Percentiles rank a stretch among this genome's conserved stretches.
Conservation (phyloP, 2,888 invertebrate species). For the Chaetoderma sp. region DNA sequence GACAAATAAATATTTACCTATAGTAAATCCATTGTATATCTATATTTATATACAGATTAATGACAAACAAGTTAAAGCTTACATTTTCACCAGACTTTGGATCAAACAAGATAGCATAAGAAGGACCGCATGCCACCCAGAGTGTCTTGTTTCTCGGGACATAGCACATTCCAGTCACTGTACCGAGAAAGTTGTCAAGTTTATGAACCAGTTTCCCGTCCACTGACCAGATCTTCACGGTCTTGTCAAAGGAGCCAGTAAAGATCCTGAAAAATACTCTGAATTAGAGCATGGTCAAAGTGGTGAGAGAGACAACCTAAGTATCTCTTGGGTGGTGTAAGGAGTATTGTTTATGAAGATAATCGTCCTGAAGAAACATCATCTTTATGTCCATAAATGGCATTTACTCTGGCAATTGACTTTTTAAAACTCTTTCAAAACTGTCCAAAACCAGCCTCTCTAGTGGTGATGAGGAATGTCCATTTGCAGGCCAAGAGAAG, state of each 20-base stretch:
- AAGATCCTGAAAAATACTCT: conserved; percentile 55
- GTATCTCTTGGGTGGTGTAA: not conserved
- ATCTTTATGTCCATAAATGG: not conserved
- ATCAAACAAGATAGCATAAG: conserved; percentile 65
- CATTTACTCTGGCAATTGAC: not conserved
- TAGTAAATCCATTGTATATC: too few species aligned
- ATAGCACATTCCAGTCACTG: conserved; percentile 65
- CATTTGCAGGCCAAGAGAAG: too few species aligned
- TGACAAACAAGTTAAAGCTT: conserved; percentile 42
- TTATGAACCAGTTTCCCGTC: conserved; percentile 68
- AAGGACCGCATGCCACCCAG: conserved; percentile 67
- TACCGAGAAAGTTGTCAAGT: conserved; percentile 61
- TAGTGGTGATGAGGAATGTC: too few species aligned
- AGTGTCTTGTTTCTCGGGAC: conserved; percentile 67
- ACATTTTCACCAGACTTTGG: conserved; percentile 69
- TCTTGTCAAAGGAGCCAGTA: conserved; percentile 69
- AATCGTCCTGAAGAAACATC: not conserved
- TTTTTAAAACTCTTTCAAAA: not conserved
- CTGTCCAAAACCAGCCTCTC: not conserved
- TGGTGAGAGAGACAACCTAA: not conserved
- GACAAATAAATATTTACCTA: too few species aligned
- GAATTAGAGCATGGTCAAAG: not conserved
- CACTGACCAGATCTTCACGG: conserved; percentile 67
- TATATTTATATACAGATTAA: too few species aligned
- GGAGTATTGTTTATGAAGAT: not conserved